Percentiles rank a stretch among this genome's conserved stretches.
Evolutionary conservation across 2,797 vertebrate genomes (phyloP).

Genomic region (Rhincodon typus): DNA sequence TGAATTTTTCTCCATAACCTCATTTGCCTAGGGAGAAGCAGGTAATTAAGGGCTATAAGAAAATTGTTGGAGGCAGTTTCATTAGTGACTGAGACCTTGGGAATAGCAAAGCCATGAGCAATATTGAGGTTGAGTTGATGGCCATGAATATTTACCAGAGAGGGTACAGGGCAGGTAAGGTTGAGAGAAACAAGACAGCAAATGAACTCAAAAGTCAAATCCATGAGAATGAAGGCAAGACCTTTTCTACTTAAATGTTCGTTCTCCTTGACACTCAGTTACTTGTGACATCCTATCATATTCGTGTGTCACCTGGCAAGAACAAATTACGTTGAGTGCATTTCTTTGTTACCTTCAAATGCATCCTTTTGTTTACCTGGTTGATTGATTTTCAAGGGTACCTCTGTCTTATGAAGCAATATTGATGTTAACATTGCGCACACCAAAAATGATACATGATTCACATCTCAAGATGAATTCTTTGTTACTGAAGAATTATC

Average conservation of each 20-base stretch:
- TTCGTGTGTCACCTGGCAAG: not conserved
- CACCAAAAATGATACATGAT: not conserved
- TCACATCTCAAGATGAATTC: no score
- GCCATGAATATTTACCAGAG: not conserved
- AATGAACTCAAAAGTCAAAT: not conserved
- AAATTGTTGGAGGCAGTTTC: not conserved
- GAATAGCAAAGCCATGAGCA: not conserved
- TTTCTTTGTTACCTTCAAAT: not conserved
- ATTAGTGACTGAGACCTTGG: not conserved
- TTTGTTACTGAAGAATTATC: not conserved
- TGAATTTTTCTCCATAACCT: not conserved
- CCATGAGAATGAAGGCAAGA: not conserved
- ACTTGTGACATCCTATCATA: not conserved
- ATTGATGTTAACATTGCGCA: not conserved
- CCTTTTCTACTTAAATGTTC: not conserved
- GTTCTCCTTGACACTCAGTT: not conserved
- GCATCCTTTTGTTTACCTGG: not conserved
- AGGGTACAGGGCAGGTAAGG: not conserved
- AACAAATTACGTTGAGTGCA: not conserved
- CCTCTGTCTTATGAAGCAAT: not conserved
- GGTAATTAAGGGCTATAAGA: not conserved
- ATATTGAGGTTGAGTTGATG: not conserved
- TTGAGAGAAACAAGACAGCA: not conserved
- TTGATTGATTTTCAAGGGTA: not conserved
- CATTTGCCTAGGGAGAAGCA: not conserved